Base-by-base conservation (phyloP, 1,140 invertebrate species). In the Neodiprion lecontei region DNA sequence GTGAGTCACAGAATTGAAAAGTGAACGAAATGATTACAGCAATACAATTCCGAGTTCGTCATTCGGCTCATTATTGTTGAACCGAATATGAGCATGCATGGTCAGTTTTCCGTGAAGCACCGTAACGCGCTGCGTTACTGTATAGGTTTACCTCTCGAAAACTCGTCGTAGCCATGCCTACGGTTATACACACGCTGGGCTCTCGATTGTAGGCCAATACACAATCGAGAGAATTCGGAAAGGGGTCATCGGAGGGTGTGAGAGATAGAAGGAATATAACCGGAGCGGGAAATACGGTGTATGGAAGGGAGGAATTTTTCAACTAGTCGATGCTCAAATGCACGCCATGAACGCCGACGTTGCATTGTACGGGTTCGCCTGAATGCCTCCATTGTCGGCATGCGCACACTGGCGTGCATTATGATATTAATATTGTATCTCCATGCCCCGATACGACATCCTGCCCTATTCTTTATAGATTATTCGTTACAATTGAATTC, bases 391-490 rank as follows among this genome's bases (percentile, higher is more conserved):
- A 61, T 61, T 61, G 53, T 61, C 28, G 28, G 28, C 28, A 40
- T 8, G 53, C 53, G n/a, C 53, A 61, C 53, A 61, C 53, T 61
- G 53, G 53, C n/a, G 9, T 17, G 53, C 7, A 61, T 61, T 61
- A 61, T 61, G 53, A 61, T 61, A 61, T 61, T 61, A 61, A 61
- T 61, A 61, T 61, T 61, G 53, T 61, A 61, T 61, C 53, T 61
- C 53, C 28, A 0, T 14, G 53, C n/a, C n/a, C 9, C 53, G 53
- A 61, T 61, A 40, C 28, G 28, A 61, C 53, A 9, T 61, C 53
- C 53, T 61, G 53, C 53, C 7, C 28, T 17, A 61, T 61, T 61
- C 53, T 61, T 61, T 61, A 61, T 61, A 61, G 53, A 61, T 61
- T 61, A 61, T 9, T 61, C 53, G 53, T 61, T 61, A 61, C 53